These are phyloP conservation scores for Gila orcuttii DNA, from an alignment of 2,113 vertebrate genomes.

Conservation along the genomic window DNA sequence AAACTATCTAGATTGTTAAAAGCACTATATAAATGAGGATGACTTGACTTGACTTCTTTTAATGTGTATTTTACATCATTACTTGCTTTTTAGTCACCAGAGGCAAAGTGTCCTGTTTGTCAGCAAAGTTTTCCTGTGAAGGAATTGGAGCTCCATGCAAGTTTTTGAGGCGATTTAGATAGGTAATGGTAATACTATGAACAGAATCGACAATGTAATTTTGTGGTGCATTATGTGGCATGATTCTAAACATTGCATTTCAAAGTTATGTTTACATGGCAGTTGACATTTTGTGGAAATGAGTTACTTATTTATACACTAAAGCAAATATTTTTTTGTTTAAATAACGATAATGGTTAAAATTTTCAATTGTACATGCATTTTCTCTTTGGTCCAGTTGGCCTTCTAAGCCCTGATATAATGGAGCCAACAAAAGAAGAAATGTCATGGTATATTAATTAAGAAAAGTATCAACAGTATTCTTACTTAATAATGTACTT, in stretches of 20 bases:
- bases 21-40: too few relatives aligned
- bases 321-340: not conserved
- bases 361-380: too few relatives aligned
- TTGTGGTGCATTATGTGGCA: not conserved
- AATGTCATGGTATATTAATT: not conserved
- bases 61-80: constrained; percentile 1
- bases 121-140: not conserved
- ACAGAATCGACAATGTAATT: not conserved
- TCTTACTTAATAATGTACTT: not conserved
- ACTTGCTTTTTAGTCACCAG: not conserved
- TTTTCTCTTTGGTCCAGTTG: not conserved
- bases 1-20: too few relatives aligned
- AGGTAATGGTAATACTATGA: not conserved
- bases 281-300: not conserved
- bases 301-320: not conserved
- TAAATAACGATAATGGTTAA: not conserved
- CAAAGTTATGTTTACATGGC: not conserved
- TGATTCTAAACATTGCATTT: not conserved
- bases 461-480: not conserved
- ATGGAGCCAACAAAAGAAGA: not conserved
- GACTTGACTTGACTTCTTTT: constrained; percentile 8
- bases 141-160: constrained; percentile 4
- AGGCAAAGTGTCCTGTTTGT: constrained; percentile 5
- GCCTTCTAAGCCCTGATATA: not conserved
- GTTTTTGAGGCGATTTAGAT: constrained; percentile 1